Base-by-base conservation (phyloP, 2,888 invertebrate species). In the Amitus sp. region DNA sequence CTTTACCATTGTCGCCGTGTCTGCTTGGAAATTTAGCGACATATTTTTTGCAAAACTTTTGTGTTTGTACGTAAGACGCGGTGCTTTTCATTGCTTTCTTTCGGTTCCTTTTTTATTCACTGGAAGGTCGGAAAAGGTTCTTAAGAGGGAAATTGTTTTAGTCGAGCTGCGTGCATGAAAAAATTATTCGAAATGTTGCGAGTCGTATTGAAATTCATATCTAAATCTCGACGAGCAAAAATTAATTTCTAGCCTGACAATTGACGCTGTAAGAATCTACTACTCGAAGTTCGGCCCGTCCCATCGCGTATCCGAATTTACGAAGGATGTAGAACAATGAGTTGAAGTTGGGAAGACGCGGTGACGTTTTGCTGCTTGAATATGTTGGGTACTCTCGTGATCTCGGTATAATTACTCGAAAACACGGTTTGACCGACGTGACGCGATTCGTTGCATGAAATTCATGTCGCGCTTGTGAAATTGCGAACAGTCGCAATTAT, bases 11-110 rank as follows among this genome's bases (percentile, higher is more conserved):
- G 17, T 40, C 54, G 30, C 39, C 46, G 59, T 63, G 64, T 63
- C 57, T 62, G 47, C 61, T 64, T 55, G 55, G 66, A 68, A 60
- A 68, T 62, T 49, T 50, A 59, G 65, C 59, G 53, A 57, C 33
- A n/a, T 33, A 2, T 33, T 33, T 33, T 33, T 33, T 12, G 3
- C 33, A 12, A 27, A 27, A 33, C 33, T 33, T 33, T n/a, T 33
- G 2, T 33, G 33, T 9, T 33, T n/a, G 33, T 3, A 33, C 33
- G 7, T 23, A 23, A 23, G 23, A 23, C 23, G 7, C 28, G 15
- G n/a, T 30, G 19, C 33, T 39, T 48, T 39, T 48, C 48, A 37
- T 9, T 5, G 13, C 15, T 20, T 33, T n/a, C 15, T 20, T 20
- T 20, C 23, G 23, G 4, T 3, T 7, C 23, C 7, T 23, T 23